These are phyloP conservation scores for Nannobrachium achirus DNA, from an alignment of 2,113 vertebrate genomes.

Conservation along the genomic window DNA sequence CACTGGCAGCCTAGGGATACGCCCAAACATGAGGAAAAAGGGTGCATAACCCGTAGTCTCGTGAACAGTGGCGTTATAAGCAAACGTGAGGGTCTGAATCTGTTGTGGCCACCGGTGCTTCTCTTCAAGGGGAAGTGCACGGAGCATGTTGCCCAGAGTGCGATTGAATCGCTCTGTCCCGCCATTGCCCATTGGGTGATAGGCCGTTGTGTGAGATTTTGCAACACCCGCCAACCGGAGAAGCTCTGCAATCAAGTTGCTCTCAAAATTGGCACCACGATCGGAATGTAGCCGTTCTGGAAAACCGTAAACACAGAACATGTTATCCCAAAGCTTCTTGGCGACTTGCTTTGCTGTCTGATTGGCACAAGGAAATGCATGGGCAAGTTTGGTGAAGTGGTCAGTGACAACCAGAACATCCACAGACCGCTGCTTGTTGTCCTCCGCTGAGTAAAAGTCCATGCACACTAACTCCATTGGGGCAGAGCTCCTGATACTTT, in stretches of 20 bases:
- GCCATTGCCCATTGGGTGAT: conserved; percentile 36
- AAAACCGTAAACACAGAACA: conserved; percentile 35
- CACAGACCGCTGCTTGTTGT: conserved; percentile 18
- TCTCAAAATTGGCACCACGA: conserved; percentile 35
- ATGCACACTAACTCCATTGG: conserved; percentile 29
- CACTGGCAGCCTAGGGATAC: conserved; percentile 7
- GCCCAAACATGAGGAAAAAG: conserved; percentile 32
- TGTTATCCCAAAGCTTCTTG: conserved; percentile 26
- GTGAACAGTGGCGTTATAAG: conserved; percentile 29
- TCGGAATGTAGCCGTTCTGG: conserved; percentile 20
- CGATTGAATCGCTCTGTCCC: conserved; percentile 32
- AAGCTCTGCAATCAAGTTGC: conserved; percentile 13
- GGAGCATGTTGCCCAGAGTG: conserved; percentile 26
- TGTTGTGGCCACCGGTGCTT: conserved; percentile 36
- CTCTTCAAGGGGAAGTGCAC: conserved; percentile 13
- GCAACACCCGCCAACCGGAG: conserved; percentile 4
- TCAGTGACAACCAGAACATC: conserved; percentile 34
- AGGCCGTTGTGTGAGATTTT: conserved; percentile 30
- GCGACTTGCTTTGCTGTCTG: conserved; percentile 30
- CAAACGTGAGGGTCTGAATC: conserved; percentile 29
- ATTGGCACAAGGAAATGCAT: conserved; percentile 29
- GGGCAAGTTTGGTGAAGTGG: conserved; percentile 12
- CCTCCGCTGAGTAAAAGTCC: conserved; percentile 24
- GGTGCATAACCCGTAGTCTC: conserved; percentile 28
- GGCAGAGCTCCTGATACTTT: conserved; percentile 21